Base-by-base conservation (phyloP, 2,888 invertebrate genomes). In the Eutolmus rufibarbis region DNA sequence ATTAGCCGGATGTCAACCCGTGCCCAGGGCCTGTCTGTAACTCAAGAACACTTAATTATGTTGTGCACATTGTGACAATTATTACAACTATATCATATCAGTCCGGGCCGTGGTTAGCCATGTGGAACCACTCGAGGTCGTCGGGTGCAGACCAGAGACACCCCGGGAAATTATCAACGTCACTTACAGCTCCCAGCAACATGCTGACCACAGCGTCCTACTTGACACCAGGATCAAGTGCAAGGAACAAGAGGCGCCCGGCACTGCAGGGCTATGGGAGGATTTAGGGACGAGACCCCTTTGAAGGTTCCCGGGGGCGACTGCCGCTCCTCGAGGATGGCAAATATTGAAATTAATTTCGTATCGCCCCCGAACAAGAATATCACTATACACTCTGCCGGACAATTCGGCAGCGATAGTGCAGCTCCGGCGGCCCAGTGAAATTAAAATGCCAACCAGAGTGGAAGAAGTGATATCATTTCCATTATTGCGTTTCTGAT, bases 381-480 rank as follows among this genome's bases (percentile, higher is more conserved):
- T n/a, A n/a, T 37, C 51, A 31, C 16, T 31, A 46, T 14, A 79
- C 28, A 46, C 46, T 46, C 79, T 28, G 40, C 40, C 37, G 74
- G 40, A 37, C 84, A 84, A 66, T 84, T 84, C 66, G 84, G 40
- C 74, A 84, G 37, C 81, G 51, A 40, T 23, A 78, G 43, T 37
- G 37, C 19, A 56, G 28, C 51, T 51, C 7, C n/a, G 28, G 7
- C 23, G 12, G 28, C 4, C 28, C 82, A 56, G 57, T 43, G 84
- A 74, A 84, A 84, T 84, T 84, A 74, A 84, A 84, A 84, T 84
- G 84, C 84, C 74, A 84, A 84, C 34, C 84, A 84, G 84, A 84
- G 84, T 84, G 84, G 84, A 84, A 84, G 84, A 84, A 84, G 84
- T 84, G 84, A 84, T 84, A 84, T 84, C 84, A 84, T 74, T 84